These are phyloP conservation scores for Muschampia plurimacula DNA, from an alignment of 2,888 invertebrate species.

Conservation along the genomic window DNA sequence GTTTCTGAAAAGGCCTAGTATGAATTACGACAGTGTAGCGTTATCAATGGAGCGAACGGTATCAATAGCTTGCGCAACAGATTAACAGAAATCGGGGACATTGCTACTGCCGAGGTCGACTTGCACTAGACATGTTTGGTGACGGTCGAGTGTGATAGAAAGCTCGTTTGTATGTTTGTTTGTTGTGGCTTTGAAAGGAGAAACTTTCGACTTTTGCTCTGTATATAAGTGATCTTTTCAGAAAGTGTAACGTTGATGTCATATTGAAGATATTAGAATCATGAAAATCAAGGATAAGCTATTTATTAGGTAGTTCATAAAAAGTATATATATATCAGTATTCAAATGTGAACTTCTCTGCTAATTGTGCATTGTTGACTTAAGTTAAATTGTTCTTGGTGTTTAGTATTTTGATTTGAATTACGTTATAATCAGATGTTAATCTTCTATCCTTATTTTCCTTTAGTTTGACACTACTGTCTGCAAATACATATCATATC, in stretches of 20 bases:
- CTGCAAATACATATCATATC: not conserved
- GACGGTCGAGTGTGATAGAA: constrained; percentile 27
- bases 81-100: constrained; percentile 41
- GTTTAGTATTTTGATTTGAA: no score
- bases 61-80: constrained; percentile 34
- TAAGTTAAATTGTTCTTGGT: no score
- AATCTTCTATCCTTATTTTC: not conserved
- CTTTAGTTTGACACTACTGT: not conserved
- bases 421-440: no score
- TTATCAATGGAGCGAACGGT: constrained; percentile 32
- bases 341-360: not conserved
- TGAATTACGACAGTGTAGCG: constrained; percentile 6
- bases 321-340: not conserved
- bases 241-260: no score
- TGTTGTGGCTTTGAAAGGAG: not conserved
- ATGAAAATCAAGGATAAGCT: no score
- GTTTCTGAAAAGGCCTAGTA: not conserved
- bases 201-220: constrained; percentile 5
- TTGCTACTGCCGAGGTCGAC: constrained; percentile 22
- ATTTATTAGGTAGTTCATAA: not conserved
- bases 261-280: no score
- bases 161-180: constrained; percentile 26
- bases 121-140: constrained; percentile 13
- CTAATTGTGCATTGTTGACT: no score
- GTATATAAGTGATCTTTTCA: not conserved